These are phyloP conservation scores for Drosophila ochracea DNA, from an alignment of 2,888 invertebrate species.

Conservation along the genomic window DNA sequence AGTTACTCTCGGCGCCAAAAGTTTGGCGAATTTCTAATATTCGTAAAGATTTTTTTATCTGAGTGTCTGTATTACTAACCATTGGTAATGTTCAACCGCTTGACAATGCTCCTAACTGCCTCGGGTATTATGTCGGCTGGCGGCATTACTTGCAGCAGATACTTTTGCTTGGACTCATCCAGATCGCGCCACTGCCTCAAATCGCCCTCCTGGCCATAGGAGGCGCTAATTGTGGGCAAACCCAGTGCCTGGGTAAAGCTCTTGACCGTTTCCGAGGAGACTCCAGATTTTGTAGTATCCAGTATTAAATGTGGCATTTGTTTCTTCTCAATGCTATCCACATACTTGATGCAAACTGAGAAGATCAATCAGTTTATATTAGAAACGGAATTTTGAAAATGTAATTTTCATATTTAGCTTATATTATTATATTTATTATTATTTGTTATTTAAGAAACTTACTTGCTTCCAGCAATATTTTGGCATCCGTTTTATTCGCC, in stretches of 20 bases:
- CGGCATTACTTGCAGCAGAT: constrained; percentile 90
- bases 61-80: constrained; percentile 78
- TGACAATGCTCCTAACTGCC: constrained; percentile 92
- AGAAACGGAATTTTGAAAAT: not conserved
- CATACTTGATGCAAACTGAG: constrained; percentile 90
- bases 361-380: not conserved
- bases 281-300: constrained; percentile 93
- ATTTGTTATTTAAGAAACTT: constrained; percentile 67
- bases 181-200: constrained; percentile 93
- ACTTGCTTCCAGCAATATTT: constrained; percentile 90
- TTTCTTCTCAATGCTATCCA: constrained; percentile 88
- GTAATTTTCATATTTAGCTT: not conserved
- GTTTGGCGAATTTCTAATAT: not conserved
- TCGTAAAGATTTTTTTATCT: not conserved
- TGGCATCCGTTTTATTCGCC: constrained; percentile 90
- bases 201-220: constrained; percentile 92
- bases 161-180: constrained; percentile 89
- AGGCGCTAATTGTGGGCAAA: constrained; percentile 93
- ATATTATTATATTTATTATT: not conserved
- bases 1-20: not conserved
- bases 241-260: constrained; percentile 92
- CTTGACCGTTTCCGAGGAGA: constrained; percentile 93
- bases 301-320: constrained; percentile 92
- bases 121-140: constrained; percentile 94
- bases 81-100: constrained; percentile 94